These are phyloP conservation scores for Hylyphantes graminicola DNA, from an alignment of 1,140 invertebrate species.

Conservation along the genomic window DNA sequence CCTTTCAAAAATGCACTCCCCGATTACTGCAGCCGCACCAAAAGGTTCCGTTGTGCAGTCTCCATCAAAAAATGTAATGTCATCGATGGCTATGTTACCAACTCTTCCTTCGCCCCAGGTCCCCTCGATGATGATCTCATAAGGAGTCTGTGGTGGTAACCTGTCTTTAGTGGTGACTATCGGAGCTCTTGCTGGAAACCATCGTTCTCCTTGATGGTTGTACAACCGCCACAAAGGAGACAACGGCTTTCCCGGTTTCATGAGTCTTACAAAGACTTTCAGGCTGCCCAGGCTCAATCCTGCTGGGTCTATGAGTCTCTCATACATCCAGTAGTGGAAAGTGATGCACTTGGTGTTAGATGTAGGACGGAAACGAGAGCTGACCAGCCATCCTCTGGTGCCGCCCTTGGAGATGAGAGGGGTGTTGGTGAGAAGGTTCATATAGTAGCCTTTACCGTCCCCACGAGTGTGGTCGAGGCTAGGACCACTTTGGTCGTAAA, in stretches of 20 bases:
- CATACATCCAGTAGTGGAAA: constrained; percentile 77
- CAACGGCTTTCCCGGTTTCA: constrained; percentile 64
- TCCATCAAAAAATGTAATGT: constrained; percentile 75
- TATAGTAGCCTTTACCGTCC: constrained; percentile 69
- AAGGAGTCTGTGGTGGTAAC: constrained; percentile 5
- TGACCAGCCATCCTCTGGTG: constrained; percentile 72
- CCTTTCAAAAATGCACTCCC: constrained; percentile 76
- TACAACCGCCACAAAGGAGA: constrained; percentile 76
- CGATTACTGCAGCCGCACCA: constrained; percentile 62
- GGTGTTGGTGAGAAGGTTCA: constrained; percentile 70
- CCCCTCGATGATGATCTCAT: constrained; percentile 74
- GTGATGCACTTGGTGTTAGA: constrained; percentile 71
- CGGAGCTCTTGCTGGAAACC: constrained; percentile 73
- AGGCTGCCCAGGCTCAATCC: constrained; percentile 75
- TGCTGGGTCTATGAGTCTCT: constrained; percentile 75
- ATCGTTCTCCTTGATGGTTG: constrained; percentile 76
- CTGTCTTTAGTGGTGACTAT: constrained; percentile 38
- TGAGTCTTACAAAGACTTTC: constrained; percentile 68
- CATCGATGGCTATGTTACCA: constrained; percentile 76
- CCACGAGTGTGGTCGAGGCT: constrained; percentile 67
- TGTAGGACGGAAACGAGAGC: constrained; percentile 64
- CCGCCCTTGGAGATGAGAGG: constrained; percentile 69
- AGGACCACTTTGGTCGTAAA: constrained; percentile 69
- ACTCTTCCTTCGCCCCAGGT: constrained; percentile 77
- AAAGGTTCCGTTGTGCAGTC: constrained; percentile 72